These are phyloP conservation scores for Perithous albicinctus DNA, from an alignment of 2,888 invertebrate genomes.

Conservation along the genomic window DNA sequence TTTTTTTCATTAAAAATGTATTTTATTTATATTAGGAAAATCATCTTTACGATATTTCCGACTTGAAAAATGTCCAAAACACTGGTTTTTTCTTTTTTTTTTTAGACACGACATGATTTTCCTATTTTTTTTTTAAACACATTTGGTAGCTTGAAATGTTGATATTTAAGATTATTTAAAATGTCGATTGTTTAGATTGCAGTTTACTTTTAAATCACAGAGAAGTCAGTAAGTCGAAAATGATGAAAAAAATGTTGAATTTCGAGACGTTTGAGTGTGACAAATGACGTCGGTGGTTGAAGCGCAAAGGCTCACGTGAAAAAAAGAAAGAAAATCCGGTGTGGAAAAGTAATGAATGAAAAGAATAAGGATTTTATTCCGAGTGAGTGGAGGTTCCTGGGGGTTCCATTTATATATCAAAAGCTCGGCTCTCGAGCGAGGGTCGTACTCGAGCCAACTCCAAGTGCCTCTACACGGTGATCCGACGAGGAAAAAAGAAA, in stretches of 20 bases:
- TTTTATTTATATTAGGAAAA: too few relatives aligned
- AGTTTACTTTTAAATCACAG: neutral
- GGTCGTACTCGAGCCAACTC: conserved; percentile 59
- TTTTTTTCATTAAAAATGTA: too few relatives aligned
- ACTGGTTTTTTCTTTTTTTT: too few relatives aligned
- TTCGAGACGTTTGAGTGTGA: neutral
- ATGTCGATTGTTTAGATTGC: neutral
- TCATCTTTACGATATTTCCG: too few relatives aligned
- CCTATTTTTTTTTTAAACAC: too few relatives aligned
- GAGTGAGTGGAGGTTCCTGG: conserved; percentile 66
- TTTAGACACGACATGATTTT: too few relatives aligned
- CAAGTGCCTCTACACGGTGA: conserved; percentile 9
- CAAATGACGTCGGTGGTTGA: neutral
- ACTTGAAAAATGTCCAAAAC: too few relatives aligned
- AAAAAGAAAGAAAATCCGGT: conserved; percentile 10
- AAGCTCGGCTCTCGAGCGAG: conserved; percentile 72
- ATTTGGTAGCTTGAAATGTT: too few relatives aligned
- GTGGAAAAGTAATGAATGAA: conserved; percentile 60
- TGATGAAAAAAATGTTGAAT: neutral
- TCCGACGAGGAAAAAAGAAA: neutral
- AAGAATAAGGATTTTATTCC: conserved; percentile 70
- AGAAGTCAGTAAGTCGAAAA: neutral
- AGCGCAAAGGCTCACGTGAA: neutral
- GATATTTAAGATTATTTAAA: neutral
- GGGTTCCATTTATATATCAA: conserved; percentile 75